Conservation (phyloP, 1,140 invertebrate genomes). For the Hycleus phaleratus region DNA sequence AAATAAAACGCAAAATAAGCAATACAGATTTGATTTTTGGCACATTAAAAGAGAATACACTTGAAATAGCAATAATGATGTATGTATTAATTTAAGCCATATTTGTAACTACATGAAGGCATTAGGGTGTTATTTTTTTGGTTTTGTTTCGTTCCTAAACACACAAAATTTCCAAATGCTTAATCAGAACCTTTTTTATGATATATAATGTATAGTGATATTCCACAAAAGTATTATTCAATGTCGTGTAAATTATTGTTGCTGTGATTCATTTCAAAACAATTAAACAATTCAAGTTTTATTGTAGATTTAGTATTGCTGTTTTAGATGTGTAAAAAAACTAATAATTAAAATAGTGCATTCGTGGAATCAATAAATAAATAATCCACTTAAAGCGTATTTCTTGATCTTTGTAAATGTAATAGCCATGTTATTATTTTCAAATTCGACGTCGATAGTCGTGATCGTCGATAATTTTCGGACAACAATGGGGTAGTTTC, state of each 20-base stretch:
- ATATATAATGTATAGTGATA: constrained; percentile 22
- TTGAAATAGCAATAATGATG: constrained; percentile 10
- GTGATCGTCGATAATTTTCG: too few relatives aligned
- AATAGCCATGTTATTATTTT: too few relatives aligned
- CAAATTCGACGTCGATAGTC: too few relatives aligned
- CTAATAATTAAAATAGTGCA: constrained; percentile 4
- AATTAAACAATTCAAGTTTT: constrained; percentile 23
- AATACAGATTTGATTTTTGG: too few relatives aligned
- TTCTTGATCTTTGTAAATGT: too few relatives aligned
- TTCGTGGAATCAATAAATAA: constrained; percentile 32
- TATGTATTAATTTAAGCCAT: constrained; percentile 11
- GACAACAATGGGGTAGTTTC: constrained; percentile 16
- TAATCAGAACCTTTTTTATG: constrained; percentile 17
- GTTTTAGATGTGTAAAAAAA: constrained; percentile 40
- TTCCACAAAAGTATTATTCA: constrained; percentile 32
- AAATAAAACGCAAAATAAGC: too few relatives aligned
- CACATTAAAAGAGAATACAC: too few relatives aligned
- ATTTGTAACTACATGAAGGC: constrained; percentile 10
- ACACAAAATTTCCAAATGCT: constrained; percentile 10
- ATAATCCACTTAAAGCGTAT: background rate
- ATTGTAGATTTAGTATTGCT: constrained; percentile 35
- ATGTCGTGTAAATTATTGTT: constrained; percentile 41
- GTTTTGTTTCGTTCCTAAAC: constrained; percentile 16
- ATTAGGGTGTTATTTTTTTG: constrained; percentile 8
- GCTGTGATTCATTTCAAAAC: constrained; percentile 40